Conservation (phyloP, 2,113 vertebrate species). For the Corydoras sp. region DNA sequence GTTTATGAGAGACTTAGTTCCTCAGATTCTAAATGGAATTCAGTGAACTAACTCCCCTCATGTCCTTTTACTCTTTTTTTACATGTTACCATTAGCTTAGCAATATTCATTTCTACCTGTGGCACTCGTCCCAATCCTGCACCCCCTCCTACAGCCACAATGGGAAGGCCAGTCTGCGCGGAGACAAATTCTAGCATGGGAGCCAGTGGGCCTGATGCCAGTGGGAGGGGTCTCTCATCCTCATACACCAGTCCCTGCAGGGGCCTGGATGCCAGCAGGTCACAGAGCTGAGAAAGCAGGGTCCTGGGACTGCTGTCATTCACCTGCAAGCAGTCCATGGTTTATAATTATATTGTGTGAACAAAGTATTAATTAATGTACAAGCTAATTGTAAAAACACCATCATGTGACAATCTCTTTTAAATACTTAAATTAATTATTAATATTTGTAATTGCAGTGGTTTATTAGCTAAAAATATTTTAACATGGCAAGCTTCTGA, state of each 20-base stretch:
- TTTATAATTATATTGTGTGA: no score
- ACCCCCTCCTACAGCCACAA: slow-evolving; percentile 88
- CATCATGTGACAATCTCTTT: no score
- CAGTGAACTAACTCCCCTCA: background rate
- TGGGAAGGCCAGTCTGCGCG: slow-evolving; percentile 89
- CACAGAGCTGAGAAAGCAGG: slow-evolving; percentile 87
- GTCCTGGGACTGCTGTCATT: slow-evolving; percentile 91
- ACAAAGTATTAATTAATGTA: no score
- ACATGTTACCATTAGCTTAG: background rate
- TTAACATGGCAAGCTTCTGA: no score
- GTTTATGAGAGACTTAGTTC: background rate
- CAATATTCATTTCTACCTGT: slow-evolving; percentile 71
- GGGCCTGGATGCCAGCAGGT: slow-evolving; percentile 83
- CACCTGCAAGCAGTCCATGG: slow-evolving; percentile 64
- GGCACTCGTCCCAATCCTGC: slow-evolving; percentile 87
- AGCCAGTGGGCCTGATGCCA: slow-evolving; percentile 74
- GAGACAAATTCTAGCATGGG: slow-evolving; percentile 95
- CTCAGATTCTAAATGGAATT: background rate
- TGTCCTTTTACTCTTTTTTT: background rate
- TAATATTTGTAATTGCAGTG: no score
- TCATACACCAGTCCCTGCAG: slow-evolving; percentile 93
- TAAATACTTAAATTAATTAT: no score
- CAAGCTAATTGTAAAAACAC: no score
- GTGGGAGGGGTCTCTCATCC: slow-evolving; percentile 75
- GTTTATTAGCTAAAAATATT: no score